Evolutionary conservation across 1,140 invertebrate genomes (phyloP), one percentile per base, ranked within the genome.

Genomic region (Acromyrmex charruanus): DNA sequence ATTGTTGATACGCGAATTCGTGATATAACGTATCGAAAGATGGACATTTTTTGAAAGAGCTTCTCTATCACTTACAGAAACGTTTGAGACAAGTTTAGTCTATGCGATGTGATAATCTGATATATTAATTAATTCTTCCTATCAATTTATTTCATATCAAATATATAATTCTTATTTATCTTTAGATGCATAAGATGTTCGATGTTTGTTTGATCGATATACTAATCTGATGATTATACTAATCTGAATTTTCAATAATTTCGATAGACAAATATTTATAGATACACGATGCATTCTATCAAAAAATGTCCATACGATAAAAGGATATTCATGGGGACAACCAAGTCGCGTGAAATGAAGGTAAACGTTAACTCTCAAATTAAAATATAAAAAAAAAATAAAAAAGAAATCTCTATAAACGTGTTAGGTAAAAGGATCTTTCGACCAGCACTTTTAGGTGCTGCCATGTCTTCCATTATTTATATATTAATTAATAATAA

Each of bases 391-490:
- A 58, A 85, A 87, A 63, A 84, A 63, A 28, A 79, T 75, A 49
- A 44, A 51, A 82, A 74, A 61, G 55, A 77, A 82, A 63, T 71
- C 59, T 86, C 77, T 92, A 89, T 84, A 87, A 92, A 85, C 66
- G 82, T 85, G 77, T 87, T 91, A 91, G 91, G 88, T 89, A 88
- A 92, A 92, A 93, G 90, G 55, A 88, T 90, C 81, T 90, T 92
- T 94, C 92, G 93, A 90, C 92, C 92, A 91, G 92, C 94, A 92
- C 94, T 85, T 91, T 88, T 91, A 91, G 91, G 93, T 94, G 93
- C 94, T 93, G 91, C 91, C 89, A 94, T 92, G 94, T 94, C 94
- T 94, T 94, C 94, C 94, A 94, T 93, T 94, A 94, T 93, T 94
- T 93, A 88, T 94, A 94, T 92, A 92, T 94, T 93, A 92, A 94